These are phyloP conservation scores for Onychostoma macrolepis DNA, from an alignment of 2,113 vertebrate species.

Conservation along the genomic window DNA sequence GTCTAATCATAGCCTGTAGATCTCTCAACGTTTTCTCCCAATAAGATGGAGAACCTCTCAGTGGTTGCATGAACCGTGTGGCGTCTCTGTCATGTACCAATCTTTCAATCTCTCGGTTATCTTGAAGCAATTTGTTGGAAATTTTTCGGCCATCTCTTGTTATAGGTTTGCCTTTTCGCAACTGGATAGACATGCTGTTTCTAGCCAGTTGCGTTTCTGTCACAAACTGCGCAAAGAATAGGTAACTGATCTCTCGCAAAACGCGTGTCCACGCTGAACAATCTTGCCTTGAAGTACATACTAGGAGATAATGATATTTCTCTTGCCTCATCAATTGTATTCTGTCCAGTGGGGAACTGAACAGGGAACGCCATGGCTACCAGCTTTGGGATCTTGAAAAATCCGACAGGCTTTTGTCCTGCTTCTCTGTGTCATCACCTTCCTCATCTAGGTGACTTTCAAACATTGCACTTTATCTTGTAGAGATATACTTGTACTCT, in stretches of 20 bases:
- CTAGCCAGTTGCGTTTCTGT: too few species aligned
- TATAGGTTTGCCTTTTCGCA: constrained; percentile 15
- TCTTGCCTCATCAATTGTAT: constrained; percentile 29
- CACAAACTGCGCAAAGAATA: too few species aligned
- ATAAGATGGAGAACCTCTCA: constrained; percentile 44
- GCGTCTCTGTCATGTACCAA: constrained; percentile 24
- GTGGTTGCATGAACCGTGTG: constrained; percentile 46
- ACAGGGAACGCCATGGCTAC: constrained; percentile 35
- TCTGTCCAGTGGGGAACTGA: constrained; percentile 33
- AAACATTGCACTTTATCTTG: too few species aligned
- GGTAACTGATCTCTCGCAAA: too few species aligned
- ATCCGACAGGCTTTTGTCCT: constrained; percentile 39
- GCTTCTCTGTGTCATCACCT: too few species aligned
- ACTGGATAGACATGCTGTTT: constrained; percentile 45
- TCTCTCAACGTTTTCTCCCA: constrained; percentile 44
- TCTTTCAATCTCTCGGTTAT: constrained; percentile 28
- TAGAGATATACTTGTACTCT: too few species aligned
- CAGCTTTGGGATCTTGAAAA: constrained; percentile 30
- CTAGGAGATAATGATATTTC: constrained; percentile 6
- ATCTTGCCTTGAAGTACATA: constrained; percentile 53
- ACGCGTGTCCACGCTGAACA: too few species aligned
- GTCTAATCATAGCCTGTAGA: neutral
- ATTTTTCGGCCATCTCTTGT: constrained; percentile 41
- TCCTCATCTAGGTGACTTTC: too few species aligned
- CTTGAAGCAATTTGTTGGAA: constrained; percentile 31